A percentile compares a stretch with the other conserved stretches of the same genome.
phyloP scores from a whole-genome alignment of 2,888 invertebrate genomes.

The Siphonodentalium dalli region DNA sequence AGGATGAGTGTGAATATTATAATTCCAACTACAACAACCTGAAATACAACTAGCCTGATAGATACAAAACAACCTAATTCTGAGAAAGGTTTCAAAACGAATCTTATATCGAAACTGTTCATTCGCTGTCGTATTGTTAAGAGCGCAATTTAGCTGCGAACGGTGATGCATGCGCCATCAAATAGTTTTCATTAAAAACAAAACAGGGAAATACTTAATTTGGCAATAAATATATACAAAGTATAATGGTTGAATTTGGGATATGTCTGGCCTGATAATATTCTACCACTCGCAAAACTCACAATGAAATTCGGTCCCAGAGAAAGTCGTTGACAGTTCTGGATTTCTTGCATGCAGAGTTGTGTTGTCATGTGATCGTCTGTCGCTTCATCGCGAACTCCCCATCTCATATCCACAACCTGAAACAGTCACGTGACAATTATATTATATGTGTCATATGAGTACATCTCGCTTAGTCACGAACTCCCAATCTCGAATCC shows the following conservation, averaged over 20 bases:
- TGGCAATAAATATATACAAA: neutral
- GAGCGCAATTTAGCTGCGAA: no score
- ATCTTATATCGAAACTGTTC: no score
- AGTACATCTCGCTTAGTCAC: neutral
- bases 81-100: no score
- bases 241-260: neutral
- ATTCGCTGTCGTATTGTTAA: no score
- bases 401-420: slow-evolving; percentile 99
- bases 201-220: neutral
- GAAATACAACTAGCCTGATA: no score
- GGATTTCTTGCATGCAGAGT: slow-evolving; percentile 96
- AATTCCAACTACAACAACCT: no score
- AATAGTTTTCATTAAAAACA: neutral
- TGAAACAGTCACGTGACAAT: slow-evolving; percentile 57
- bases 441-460: neutral
- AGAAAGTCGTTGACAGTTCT: slow-evolving; percentile 94
- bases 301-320: slow-evolving; percentile 99
- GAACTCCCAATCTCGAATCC: neutral
- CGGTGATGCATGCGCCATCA: neutral
- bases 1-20: no score
- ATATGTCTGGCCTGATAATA: no score
- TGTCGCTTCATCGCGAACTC: slow-evolving; percentile 96
- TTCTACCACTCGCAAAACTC: slow-evolving; percentile 32
- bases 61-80: no score
- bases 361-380: slow-evolving; percentile 99